Evolutionary conservation across 2,797 vertebrate genomes (phyloP).

Genomic region (Lithobates sylvaticus): DNA sequence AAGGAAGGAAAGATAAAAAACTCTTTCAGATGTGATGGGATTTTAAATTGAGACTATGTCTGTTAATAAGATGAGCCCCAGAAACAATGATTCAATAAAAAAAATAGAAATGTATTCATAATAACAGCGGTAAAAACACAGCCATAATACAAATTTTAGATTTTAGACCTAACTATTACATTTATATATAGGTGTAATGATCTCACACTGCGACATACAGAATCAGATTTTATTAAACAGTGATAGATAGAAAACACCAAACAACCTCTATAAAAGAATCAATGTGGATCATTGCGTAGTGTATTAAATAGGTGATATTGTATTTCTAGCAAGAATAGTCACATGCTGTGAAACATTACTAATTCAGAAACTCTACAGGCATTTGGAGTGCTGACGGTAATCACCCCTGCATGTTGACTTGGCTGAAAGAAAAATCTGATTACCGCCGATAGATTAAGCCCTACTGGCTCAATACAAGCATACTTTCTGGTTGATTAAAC

Average conservation of each 20-base stretch:
- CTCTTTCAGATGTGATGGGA: no score
- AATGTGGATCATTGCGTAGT: constrained; percentile 11
- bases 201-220: constrained; percentile 15
- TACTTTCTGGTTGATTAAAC: neutral
- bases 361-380: constrained; percentile 27
- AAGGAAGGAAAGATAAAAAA: no score
- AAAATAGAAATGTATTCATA: no score
- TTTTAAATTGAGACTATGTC: no score
- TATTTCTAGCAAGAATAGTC: constrained; percentile 2
- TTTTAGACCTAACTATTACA: no score
- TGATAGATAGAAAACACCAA: constrained; percentile 18
- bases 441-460: neutral
- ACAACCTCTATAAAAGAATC: constrained; percentile 6
- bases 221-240: neutral
- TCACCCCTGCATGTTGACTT: neutral
- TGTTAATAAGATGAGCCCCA: no score
- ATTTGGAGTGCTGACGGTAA: neutral
- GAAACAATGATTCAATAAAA: no score
- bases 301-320: constrained; percentile 1
- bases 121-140: no score
- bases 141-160: no score
- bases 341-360: constrained; percentile 11
- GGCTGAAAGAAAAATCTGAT: neutral
- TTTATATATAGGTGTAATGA: constrained; percentile 51
- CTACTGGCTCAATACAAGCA: neutral